These are phyloP conservation scores for Drosophila nannoptera DNA, from an alignment of 1,140 invertebrate species.

Conservation along the genomic window DNA sequence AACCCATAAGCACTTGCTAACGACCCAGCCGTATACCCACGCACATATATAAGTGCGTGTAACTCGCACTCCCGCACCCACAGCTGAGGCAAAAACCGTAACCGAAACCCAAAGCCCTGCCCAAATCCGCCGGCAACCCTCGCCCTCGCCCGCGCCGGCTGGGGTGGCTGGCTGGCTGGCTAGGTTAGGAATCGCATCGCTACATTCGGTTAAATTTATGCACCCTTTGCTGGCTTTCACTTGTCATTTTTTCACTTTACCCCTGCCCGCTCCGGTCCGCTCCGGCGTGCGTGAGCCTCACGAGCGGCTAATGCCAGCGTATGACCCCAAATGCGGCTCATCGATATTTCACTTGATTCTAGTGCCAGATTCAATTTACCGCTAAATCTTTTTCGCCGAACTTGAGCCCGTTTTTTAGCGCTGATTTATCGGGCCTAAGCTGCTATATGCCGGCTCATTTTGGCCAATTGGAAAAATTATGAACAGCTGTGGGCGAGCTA, in stretches of 20 bases:
- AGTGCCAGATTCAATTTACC: constrained; percentile 65
- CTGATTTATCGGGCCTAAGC: constrained; percentile 25
- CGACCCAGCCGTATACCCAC: constrained; percentile 18
- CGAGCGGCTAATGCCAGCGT: constrained; percentile 61
- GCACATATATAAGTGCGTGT: constrained; percentile 22
- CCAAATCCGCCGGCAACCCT: constrained; percentile 28
- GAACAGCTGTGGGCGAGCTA: constrained; percentile 15
- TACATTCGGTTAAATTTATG: constrained; percentile 76
- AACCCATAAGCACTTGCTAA: constrained; percentile 71
- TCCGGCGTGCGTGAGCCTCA: constrained; percentile 27
- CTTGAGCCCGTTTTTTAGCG: constrained; percentile 33
- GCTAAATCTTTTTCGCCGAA: constrained; percentile 21
- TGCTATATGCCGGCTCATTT: constrained; percentile 2
- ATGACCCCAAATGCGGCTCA: constrained; percentile 63
- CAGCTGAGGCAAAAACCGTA: constrained; percentile 16
- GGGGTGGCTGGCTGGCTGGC: constrained; percentile 41
- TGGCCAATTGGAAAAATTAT: constrained; percentile 2
- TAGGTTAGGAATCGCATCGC: constrained; percentile 65
- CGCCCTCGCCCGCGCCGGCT: constrained; percentile 4
- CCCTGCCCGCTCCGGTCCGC: neutral
- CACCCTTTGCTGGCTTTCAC: constrained; percentile 61
- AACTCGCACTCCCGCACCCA: constrained; percentile 15
- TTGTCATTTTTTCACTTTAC: constrained; percentile 64
- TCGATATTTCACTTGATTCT: constrained; percentile 72
- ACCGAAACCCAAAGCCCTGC: constrained; percentile 17